A percentile compares a stretch with the other conserved stretches of the same genome.
phyloP scores from a whole-genome alignment of 1,140 invertebrate species.

The Calephelis virginiensis region DNA sequence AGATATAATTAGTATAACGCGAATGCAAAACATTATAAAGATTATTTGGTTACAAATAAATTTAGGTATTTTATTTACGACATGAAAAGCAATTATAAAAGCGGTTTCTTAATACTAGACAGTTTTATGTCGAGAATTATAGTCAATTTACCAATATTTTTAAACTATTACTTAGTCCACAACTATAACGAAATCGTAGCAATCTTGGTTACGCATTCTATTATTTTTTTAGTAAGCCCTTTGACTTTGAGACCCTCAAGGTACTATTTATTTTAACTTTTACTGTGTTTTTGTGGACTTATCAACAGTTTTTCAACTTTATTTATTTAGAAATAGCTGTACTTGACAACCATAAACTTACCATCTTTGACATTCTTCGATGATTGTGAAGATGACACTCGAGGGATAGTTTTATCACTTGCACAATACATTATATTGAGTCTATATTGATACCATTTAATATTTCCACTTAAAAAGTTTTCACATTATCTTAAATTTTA shows the following conservation, averaged over 20 bases:
- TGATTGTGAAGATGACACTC: slow-evolving; percentile 76
- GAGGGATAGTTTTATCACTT: slow-evolving; percentile 76
- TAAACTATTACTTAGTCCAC: too few relatives aligned
- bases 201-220: too few relatives aligned
- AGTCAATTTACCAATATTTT: too few relatives aligned
- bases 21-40: too few relatives aligned
- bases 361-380: slow-evolving; percentile 78
- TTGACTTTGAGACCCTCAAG: background rate
- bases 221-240: background rate
- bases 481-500: slow-evolving; percentile 62
- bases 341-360: slow-evolving; percentile 74
- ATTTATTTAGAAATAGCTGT: slow-evolving; percentile 13
- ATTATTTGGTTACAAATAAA: too few relatives aligned
- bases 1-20: too few relatives aligned
- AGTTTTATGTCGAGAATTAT: too few relatives aligned
- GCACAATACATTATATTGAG: slow-evolving; percentile 72
- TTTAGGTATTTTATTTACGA: too few relatives aligned
- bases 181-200: too few relatives aligned
- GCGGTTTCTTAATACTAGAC: too few relatives aligned
- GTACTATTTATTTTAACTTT: background rate
- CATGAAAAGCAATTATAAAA: too few relatives aligned
- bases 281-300: background rate
- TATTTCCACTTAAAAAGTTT: slow-evolving; percentile 16
- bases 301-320: background rate
- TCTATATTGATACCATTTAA: slow-evolving; percentile 16